Conservation (phyloP, 2,888 invertebrate genomes). For the Pheosia gnoma region DNA sequence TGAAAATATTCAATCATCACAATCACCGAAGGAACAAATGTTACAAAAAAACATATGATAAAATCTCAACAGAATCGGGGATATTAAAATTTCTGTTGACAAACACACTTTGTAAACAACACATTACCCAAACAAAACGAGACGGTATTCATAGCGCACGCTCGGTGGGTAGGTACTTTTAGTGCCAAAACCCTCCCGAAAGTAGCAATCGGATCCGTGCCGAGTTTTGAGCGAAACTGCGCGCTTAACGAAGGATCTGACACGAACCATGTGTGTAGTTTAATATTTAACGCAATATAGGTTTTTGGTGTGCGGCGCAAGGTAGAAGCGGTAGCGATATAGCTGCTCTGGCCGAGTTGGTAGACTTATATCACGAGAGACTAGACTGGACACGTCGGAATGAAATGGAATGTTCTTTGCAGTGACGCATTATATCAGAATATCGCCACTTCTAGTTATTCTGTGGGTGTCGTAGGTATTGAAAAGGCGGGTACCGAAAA, state of each 20-base stretch:
- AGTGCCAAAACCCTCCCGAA: not conserved
- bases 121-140: conserved; percentile 42
- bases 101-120: conserved; percentile 9
- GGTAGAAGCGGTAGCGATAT: conserved; percentile 7
- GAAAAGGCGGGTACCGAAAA: too few relatives aligned
- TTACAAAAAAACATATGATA: too few relatives aligned
- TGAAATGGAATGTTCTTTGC: too few relatives aligned
- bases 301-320: conserved; percentile 20
- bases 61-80: too few relatives aligned
- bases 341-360: too few relatives aligned
- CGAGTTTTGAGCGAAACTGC: conserved; percentile 21
- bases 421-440: too few relatives aligned
- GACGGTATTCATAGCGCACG: conserved; percentile 31
- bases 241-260: conserved; percentile 34
- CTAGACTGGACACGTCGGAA: too few relatives aligned
- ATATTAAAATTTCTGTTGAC: not conserved
- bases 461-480: too few relatives aligned
- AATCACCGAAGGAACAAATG: too few relatives aligned
- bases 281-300: conserved; percentile 43
- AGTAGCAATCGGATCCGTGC: not conserved
- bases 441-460: too few relatives aligned
- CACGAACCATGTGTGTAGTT: conserved; percentile 41
- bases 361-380: too few relatives aligned
- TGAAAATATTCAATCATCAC: too few relatives aligned
- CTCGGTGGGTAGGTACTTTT: not conserved